phyloP scores from a whole-genome alignment of 2,797 vertebrate genomes.

The Diplodus sargus region DNA sequence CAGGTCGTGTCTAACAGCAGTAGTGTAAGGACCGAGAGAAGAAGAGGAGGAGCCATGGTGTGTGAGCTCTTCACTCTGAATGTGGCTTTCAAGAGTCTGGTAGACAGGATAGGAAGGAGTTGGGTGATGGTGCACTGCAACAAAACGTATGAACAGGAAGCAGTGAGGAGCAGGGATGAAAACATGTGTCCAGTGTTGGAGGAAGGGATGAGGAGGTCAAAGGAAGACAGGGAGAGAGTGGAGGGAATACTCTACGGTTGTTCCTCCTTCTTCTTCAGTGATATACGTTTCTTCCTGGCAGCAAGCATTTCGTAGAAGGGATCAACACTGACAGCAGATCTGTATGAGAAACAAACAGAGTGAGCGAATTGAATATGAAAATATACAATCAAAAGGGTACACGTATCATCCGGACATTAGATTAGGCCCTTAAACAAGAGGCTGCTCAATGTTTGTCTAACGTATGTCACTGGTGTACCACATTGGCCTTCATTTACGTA shows the following conservation, averaged over 20 bases:
- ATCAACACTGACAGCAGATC: constrained; percentile 94
- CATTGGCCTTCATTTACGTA: constrained; percentile 65
- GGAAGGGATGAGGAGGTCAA: constrained; percentile 39
- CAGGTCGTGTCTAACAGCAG: constrained; percentile 40
- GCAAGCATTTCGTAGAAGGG: constrained; percentile 97
- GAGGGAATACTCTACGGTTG: constrained; percentile 76
- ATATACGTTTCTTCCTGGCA: constrained; percentile 94
- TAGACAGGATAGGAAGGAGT: constrained; percentile 53
- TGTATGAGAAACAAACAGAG: constrained; percentile 66
- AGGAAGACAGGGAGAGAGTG: constrained; percentile 46
- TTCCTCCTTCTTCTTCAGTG: constrained; percentile 95
- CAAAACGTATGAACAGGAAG: constrained; percentile 19
- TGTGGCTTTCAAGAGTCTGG: constrained; percentile 61
- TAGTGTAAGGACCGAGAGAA: constrained; percentile 35
- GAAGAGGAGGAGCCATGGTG: constrained; percentile 40
- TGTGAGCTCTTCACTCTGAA: constrained; percentile 44
- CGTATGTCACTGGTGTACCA: background rate
- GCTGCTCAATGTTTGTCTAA: background rate
- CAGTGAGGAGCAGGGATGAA: constrained; percentile 27
- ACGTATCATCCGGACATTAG: background rate
- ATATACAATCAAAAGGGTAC: background rate
- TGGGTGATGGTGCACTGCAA: constrained; percentile 37
- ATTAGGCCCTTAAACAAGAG: background rate
- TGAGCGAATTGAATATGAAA: background rate
- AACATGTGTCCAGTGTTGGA: constrained; percentile 44